Base-by-base conservation (phyloP, 2,888 invertebrate genomes). In the Trichopoda pennipes region DNA sequence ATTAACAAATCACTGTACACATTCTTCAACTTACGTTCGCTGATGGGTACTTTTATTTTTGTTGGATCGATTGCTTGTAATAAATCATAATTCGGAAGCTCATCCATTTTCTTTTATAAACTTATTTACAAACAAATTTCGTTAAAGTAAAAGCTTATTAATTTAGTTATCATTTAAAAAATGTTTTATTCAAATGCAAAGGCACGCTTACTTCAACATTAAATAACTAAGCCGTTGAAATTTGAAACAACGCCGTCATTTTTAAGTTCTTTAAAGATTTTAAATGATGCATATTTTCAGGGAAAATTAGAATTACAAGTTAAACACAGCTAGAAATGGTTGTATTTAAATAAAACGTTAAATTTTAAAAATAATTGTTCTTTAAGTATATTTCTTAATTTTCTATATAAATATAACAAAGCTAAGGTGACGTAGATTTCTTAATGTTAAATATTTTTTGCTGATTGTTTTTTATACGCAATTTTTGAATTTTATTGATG, bases 21-120 rank as follows among this genome's bases (percentile, higher is more conserved):
- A 16, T 53, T 49, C 19, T 35, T 47, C 12, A 63, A 85, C 86
- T 82, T 86, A 87, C 88, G 88, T 9, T 90, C 88, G 84, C 85
- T 89, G 3, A 91, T 86, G 6, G 87, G 87, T 21, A 88, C 85
- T 75, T 88, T 88, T 12, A 89, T 86, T 78, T 88, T 88, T 44
- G 85, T 86, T 14, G 90, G 91, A 86, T 91, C 90, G 16, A 91
- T 87, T 14, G 86, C 85, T 42, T 87, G 85, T 72, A 90, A 87
- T 6, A 91, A 85, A 73, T 88, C 88, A 61, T 89, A 90, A 70
- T 74, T 85, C 14, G 74, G 69, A 38, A 86, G 85, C 56, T 70
- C 51, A 38, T 87, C 87, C 85, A 85, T 85, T 42, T 61, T 64
- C 3, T 21, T 28, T 38, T 14, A 47, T 8, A 28, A 8, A 49